Evolutionary conservation across 2,888 invertebrate species (phyloP).

Genomic region (Pyrocoelia pectoralis): DNA sequence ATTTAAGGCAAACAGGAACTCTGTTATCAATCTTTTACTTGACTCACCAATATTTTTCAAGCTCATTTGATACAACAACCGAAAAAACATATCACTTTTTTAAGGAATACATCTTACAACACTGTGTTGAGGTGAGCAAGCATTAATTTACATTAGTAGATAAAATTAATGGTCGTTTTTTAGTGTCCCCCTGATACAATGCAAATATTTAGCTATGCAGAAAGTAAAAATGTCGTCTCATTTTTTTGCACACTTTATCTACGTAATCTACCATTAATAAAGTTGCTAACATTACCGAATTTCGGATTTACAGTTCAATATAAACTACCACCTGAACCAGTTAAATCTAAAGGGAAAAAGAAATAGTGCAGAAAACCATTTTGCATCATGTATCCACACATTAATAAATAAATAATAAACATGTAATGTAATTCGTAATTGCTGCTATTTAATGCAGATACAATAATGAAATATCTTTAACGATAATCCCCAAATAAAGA

Average conservation of each 20-base stretch:
- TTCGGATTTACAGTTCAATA: conserved; percentile 52
- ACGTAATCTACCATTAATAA: conserved; percentile 55
- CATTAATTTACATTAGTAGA: neutral
- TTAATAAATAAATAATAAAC: no score
- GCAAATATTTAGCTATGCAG: conserved; percentile 51
- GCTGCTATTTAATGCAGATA: no score
- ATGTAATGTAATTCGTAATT: no score
- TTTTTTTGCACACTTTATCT: conserved; percentile 55
- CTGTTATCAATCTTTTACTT: conserved; percentile 55
- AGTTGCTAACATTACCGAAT: conserved; percentile 54
- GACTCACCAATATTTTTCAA: conserved; percentile 54
- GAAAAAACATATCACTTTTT: conserved; percentile 55
- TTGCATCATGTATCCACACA: no score
- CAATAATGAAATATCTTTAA: no score
- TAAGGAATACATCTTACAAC: conserved; percentile 52
- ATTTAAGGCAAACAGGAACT: conserved; percentile 50
- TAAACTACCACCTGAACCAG: conserved; percentile 44
- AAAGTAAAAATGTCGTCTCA: conserved; percentile 49
- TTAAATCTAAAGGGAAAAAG: conserved; percentile 32
- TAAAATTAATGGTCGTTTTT: conserved; percentile 19
- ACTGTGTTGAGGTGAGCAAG: conserved; percentile 52
- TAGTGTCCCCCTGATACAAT: conserved; percentile 53
- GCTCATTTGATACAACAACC: conserved; percentile 46
- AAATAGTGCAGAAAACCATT: conserved; percentile 41
- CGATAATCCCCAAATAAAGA: no score